Evolutionary conservation across 1,140 invertebrate genomes (phyloP).

Genomic region (Melanaphis sacchari): DNA sequence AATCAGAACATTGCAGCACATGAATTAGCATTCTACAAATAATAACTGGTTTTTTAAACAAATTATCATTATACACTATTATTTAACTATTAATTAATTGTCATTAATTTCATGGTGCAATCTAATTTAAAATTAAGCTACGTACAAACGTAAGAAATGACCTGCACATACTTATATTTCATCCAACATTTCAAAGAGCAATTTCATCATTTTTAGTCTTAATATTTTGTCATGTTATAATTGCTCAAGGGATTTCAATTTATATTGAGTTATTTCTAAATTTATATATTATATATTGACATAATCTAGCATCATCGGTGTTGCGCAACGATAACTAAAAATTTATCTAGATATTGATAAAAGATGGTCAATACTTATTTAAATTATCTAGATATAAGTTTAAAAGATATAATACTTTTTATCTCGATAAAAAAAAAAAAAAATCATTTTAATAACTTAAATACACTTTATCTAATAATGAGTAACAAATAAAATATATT

Average conservation of each 20-base stretch:
- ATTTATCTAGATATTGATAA: too few relatives aligned
- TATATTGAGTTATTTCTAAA: not conserved
- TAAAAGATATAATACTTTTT: too few relatives aligned
- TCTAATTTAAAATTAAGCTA: not conserved
- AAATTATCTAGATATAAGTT: too few relatives aligned
- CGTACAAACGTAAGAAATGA: not conserved
- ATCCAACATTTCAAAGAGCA: not conserved
- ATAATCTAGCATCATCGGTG: too few relatives aligned
- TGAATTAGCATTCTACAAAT: not conserved
- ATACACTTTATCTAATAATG: too few relatives aligned
- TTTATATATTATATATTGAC: not conserved
- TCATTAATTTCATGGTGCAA: not conserved
- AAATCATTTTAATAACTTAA: too few relatives aligned
- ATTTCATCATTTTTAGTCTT: not conserved
- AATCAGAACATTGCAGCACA: not conserved
- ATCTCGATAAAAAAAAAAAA: too few relatives aligned
- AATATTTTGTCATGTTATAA: not conserved
- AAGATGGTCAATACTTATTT: too few relatives aligned
- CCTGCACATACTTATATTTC: not conserved
- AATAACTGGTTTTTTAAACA: not conserved
- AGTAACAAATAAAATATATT: too few relatives aligned
- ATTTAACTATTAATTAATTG: not conserved
- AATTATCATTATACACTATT: too few relatives aligned
- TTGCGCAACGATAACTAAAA: too few relatives aligned
- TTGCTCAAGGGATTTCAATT: not conserved